Percentiles rank a stretch among this genome's conserved stretches.
Conservation (phyloP, 1,140 invertebrate species). For the Hyphantria cunea region DNA sequence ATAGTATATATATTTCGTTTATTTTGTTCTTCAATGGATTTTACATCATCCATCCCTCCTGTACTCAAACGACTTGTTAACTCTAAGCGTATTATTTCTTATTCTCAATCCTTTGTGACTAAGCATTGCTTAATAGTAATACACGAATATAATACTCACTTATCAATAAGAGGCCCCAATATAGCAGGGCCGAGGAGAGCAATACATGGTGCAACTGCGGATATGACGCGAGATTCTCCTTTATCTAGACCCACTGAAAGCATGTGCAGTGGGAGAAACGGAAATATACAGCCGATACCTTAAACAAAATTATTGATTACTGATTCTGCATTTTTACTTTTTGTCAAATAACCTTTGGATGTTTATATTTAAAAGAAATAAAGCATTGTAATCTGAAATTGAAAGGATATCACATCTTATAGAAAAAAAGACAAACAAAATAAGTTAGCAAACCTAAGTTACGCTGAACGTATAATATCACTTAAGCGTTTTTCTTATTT, state of each 20-base stretch:
- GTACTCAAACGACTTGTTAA: no score
- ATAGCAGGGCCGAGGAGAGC: conserved; percentile 87
- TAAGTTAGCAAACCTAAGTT: no score
- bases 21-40: no score
- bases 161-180: conserved; percentile 86
- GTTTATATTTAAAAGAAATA: no score
- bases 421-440: no score
- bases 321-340: not conserved
- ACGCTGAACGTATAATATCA: not conserved
- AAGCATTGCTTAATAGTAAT: not conserved
- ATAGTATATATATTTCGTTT: no score
- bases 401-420: no score
- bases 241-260: conserved; percentile 85
- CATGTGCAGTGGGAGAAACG: conserved; percentile 90
- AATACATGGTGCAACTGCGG: conserved; percentile 87
- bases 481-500: not conserved
- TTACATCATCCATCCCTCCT: no score
- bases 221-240: conserved; percentile 87
- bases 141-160: conserved; percentile 50
- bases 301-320: conserved; percentile 18
- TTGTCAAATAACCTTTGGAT: not conserved
- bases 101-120: no score
- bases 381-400: no score
- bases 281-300: conserved; percentile 89
- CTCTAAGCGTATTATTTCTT: no score